Conservation (phyloP, 2,113 vertebrate species). For the Cyanoderma ruficeps region DNA sequence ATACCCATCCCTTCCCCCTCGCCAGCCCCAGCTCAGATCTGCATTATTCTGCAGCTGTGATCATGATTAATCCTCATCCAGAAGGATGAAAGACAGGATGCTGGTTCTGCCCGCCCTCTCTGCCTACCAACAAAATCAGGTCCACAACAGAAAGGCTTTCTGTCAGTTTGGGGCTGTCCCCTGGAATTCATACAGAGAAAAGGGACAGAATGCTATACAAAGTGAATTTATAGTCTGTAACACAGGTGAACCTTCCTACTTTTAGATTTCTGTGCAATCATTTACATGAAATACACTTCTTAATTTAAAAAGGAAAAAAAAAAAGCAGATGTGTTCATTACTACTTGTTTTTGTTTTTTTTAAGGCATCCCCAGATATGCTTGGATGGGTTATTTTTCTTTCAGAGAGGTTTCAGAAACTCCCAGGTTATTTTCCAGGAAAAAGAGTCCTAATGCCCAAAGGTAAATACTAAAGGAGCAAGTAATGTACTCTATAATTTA, state of each 20-base stretch:
- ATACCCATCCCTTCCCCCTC: background rate
- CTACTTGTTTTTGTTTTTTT: background rate
- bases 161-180: background rate
- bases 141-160: background rate
- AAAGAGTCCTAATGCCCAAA: background rate
- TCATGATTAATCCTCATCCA: constrained; percentile 39
- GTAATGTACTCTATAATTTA: background rate
- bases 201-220: background rate
- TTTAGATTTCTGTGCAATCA: background rate
- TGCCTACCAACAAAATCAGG: background rate
- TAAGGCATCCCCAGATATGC: background rate
- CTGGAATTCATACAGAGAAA: background rate
- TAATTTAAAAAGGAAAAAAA: background rate
- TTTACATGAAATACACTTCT: background rate
- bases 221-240: background rate
- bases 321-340: background rate
- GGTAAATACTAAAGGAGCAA: constrained; percentile 8
- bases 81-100: constrained; percentile 18
- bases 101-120: background rate
- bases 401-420: background rate
- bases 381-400: background rate
- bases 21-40: background rate
- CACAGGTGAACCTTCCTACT: background rate
- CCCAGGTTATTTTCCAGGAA: background rate
- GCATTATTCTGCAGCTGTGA: constrained; percentile 39